Base-by-base conservation (phyloP, 2,888 invertebrate genomes). In the Sipha maydis region DNA sequence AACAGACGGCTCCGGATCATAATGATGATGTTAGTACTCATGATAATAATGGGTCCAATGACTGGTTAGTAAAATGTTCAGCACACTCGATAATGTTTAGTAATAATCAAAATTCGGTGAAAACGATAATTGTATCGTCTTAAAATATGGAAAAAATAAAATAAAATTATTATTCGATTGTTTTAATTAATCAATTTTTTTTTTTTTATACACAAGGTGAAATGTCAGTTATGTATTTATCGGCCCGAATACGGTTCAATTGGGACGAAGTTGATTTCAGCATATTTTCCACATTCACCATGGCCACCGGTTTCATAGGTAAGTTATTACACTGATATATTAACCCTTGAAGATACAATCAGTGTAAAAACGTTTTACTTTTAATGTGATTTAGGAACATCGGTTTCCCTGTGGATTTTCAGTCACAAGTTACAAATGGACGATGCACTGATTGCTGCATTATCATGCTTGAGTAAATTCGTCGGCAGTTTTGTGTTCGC, bases 251-350 rank as follows among this genome's bases (percentile, higher is more conserved):
- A 48, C 31, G 88, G 19, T 88, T 88, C 92, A 96, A 96, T 91
- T 97, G 97, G 97, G 95, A 96, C 91, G 97, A 96, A 92, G 95
- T 96, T 54, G 96, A 96, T 92, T 97, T 95, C 92, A 96, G 96
- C 91, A 94, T 97, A 92, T 97, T 96, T 91, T 96, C 96, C 31
- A 96, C 96, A 8, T 97, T 96, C 91, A 95, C 95, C 90, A 96
- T 96, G 95, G 93, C 96, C 90, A 96, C 96, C 89, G 96, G 96
- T 91, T 93, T 96, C 91, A 93, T 96, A 90, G 96, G 96, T 96
- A n/a, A 61, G 48, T 80, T 17, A 3, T 31, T 61, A 21, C 0
- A 61, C 8, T 61, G 61, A 1, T 21, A 21, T 11, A 61, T 11
- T 21, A 41, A 31, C 1, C 41, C 9, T 41, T 21, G 21, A 19